Conservation (phyloP, 92 coral and sea anemone genomes). For the Heliopora coerulea region DNA sequence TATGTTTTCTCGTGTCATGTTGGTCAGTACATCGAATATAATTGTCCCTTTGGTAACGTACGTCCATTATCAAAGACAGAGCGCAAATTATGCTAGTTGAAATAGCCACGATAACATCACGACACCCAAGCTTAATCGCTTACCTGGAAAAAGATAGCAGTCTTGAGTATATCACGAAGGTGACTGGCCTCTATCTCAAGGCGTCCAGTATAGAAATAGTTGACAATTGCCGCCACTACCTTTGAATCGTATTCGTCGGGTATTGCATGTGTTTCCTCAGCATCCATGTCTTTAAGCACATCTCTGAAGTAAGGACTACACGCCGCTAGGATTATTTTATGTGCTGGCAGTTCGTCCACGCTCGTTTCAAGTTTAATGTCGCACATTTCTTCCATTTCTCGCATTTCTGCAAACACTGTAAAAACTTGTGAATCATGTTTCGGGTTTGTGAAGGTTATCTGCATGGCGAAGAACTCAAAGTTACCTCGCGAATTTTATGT, state of each 20-base stretch:
- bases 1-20: too few relatives aligned
- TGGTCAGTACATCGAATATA: too few relatives aligned
- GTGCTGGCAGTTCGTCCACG: conserved; percentile 70
- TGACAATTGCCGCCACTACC: conserved; percentile 63
- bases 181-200: conserved; percentile 49
- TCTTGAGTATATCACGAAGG: conserved; percentile 58
- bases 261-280: conserved; percentile 50
- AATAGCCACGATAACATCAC: too few relatives aligned
- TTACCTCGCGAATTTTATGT: too few relatives aligned
- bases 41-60: too few relatives aligned
- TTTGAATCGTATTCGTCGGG: conserved; percentile 62
- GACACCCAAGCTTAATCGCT: too few relatives aligned
- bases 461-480: too few relatives aligned
- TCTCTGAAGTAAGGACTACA: conserved; percentile 73
- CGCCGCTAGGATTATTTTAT: conserved; percentile 71
- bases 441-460: conserved; percentile 19
- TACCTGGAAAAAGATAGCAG: conserved; percentile 74
- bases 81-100: too few relatives aligned
- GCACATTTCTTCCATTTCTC: conserved; percentile 71
- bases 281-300: conserved; percentile 71
- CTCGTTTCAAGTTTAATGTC: conserved; percentile 69
- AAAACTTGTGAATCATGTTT: conserved; percentile 51
- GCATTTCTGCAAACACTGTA: conserved; percentile 69
- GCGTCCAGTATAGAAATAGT: conserved; percentile 76
- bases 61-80: too few relatives aligned